Evolutionary conservation across 2,797 vertebrate genomes (phyloP).

Genomic region (Sebastolobus alascanus): DNA sequence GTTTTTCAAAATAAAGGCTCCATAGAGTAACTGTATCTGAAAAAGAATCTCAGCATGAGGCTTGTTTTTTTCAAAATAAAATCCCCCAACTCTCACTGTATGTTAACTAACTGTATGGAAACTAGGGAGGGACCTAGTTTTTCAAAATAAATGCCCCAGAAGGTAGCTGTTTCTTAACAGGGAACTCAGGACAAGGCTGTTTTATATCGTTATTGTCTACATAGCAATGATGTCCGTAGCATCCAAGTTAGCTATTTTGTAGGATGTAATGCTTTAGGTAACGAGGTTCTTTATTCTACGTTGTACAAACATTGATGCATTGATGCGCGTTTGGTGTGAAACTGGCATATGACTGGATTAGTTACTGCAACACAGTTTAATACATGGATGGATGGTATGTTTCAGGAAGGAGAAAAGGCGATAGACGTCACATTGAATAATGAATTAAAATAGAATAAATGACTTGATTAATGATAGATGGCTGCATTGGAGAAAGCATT

Average conservation of each 20-base stretch:
- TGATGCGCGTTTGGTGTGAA: slow-evolving; percentile 19
- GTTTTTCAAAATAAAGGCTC: no score
- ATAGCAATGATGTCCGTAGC: not conserved
- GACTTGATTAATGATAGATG: slow-evolving; percentile 50
- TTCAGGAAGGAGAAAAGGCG: slow-evolving; percentile 24
- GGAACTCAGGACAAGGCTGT: no score
- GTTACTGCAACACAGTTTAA: not conserved
- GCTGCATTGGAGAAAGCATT: slow-evolving; percentile 44
- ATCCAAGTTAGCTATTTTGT: not conserved
- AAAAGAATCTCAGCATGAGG: no score
- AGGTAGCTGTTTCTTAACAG: no score
- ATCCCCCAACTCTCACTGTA: no score
- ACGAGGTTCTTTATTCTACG: not conserved
- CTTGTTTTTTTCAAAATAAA: no score
- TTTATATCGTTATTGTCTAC: not conserved
- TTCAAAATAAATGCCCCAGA: no score
- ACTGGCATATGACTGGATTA: not conserved
- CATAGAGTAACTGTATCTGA: no score
- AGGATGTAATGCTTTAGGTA: not conserved
- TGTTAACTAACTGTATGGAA: not conserved
- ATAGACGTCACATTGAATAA: slow-evolving; percentile 37
- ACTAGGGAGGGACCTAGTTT: not conserved
- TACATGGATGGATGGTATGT: not conserved
- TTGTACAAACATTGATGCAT: slow-evolving; percentile 7
- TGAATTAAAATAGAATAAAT: slow-evolving; percentile 44